Conservation (phyloP, 2,888 invertebrate species). For the Macrosiphum euphorbiae region DNA sequence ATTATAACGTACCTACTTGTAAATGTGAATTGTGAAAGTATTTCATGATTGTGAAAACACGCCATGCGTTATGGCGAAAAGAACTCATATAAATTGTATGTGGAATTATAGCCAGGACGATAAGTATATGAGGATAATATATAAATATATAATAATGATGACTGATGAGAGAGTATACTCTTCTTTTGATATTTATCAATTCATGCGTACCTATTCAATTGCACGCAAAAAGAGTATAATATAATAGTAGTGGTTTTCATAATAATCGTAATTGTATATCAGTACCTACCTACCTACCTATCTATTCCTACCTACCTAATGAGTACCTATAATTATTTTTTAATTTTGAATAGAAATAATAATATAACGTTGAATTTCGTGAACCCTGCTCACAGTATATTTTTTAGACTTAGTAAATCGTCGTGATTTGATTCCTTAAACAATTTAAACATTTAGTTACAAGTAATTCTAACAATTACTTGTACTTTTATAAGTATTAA, state of each 20-base stretch:
- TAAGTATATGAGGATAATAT: background rate
- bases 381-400: background rate
- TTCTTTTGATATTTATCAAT: conserved; percentile 37
- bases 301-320: background rate
- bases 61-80: background rate
- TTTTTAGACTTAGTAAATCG: background rate
- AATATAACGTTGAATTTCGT: background rate
- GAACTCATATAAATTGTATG: conserved; percentile 12
- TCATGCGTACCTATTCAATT: conserved; percentile 37
- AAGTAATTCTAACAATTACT: background rate
- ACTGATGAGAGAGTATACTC: background rate
- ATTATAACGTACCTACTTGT: conserved; percentile 14
- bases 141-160: background rate
- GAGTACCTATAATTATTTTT: background rate
- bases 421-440: background rate
- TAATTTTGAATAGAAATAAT: background rate
- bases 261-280: background rate
- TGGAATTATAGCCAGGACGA: background rate
- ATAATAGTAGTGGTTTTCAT: background rate
- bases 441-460: background rate
- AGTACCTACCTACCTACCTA: background rate
- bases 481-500: background rate
- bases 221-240: background rate
- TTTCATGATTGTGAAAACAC: background rate
- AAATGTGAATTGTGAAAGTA: background rate